Evolutionary conservation across 37 sponge, comb jelly and placozoan species (phyloP), one percentile per base, ranked within the genome.

Genomic region (Oscarella lobularis): DNA sequence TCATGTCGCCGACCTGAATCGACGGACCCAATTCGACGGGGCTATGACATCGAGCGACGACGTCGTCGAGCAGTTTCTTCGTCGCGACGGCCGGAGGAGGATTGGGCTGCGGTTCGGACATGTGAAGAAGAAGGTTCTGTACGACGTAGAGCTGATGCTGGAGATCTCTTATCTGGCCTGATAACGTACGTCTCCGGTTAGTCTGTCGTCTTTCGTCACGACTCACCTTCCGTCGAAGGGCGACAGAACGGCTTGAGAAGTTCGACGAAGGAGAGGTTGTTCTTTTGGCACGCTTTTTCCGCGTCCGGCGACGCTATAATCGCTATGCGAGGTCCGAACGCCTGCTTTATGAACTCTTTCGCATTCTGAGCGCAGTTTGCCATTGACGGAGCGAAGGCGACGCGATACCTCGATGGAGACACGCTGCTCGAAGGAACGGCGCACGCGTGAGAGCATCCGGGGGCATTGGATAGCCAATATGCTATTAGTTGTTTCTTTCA

Each of bases 201-300:
- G 20, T 9, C 60, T 27, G 37, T 38, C 72, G 37, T 88, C 78
- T 37, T 86, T 85, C 6, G 75, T 60, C 34, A 48, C 14, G 14
- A 48, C 71, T 38, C 72, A 66, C 93, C 78, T 37, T 86, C 87
- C 6, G 75, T 60, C 34, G 76, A 76, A 9, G 85, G 87, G 14
- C 83, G 73, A 35, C 83, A 76, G 72, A 93, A 98, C 0, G 99
- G 99, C 37, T 79, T 66, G 41, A 98, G 67, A 35, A 98, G 73
- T 69, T 98, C 99, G 5, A 75, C 77, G 36, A 93, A 87, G 0
- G 81, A 81, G 1, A 98, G 81, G 29, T 75, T 72, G 71, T 98
- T 93, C 71, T 93, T 85, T 36, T 66, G 67, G 39, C 85, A 94
- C 27, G 84, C 38, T 1, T 36, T 67, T 69, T 88, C 82, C 0